Base-by-base conservation (phyloP, 1,140 invertebrate genomes). In the Cryptotermes secundus region DNA sequence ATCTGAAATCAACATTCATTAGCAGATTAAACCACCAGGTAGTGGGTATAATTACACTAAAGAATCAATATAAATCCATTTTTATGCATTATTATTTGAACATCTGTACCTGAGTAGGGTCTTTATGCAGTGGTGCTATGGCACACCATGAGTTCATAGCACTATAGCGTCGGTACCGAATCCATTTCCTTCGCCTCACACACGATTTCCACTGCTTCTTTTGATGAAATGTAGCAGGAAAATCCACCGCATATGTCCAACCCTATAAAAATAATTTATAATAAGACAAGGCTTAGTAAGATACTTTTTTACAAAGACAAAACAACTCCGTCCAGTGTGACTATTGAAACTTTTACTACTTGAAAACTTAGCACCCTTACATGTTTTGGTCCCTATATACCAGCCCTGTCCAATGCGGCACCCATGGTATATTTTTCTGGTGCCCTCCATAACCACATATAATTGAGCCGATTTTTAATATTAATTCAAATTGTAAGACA, bases 221-320 rank as follows among this genome's bases (percentile, higher is more conserved):
- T 2, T 94, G 91, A 53, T 93, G 92, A 90, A 95, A 99, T n/a
- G 93, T 94, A 34, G 95, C 93, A 81, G 96, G 96, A 90, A 98
- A 98, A 90, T 98, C 97, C 80, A 97, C 91, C 36, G 97, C 96
- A 92, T 98, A 99, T 45, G 95, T 97, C 97, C 97, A 98, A 65
- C 97, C 93, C 93, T 94, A 86, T 35, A 53, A 82, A 81, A 31
- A 83, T 22, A 49, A 12, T 38, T 38, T 38, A 38, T 38, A 4
- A 38, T 38, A 38, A 38, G 4, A 6, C 12, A 38, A 38, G 38
- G 12, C 38, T 38, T 38, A 38, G n/a, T n/a, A n/a, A n/a, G n/a
- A n/a, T n/a, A n/a, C n/a, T n/a, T n/a, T n/a, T n/a, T n/a, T n/a
- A n/a, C n/a, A n/a, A n/a, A n/a, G n/a, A n/a, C n/a, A n/a, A n/a